Conservation (phyloP, 2,888 invertebrate genomes). For the Petrolisthes manimaculis region DNA sequence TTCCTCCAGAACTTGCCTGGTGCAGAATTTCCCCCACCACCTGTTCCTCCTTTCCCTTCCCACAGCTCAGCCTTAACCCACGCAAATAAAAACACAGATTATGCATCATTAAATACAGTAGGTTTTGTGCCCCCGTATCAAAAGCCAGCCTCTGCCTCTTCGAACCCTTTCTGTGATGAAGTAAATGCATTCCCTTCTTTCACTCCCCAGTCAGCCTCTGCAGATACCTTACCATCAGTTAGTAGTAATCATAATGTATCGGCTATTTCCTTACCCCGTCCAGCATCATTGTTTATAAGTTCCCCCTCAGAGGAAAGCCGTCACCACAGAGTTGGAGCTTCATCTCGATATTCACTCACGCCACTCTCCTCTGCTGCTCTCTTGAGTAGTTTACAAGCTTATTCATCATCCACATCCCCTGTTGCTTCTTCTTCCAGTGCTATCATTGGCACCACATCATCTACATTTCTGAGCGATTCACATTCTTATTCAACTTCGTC, state of each 20-base stretch:
- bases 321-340: neutral
- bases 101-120: neutral
- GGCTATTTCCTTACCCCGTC: constrained; percentile 11
- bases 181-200: neutral
- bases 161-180: constrained; percentile 38
- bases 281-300: constrained; percentile 35
- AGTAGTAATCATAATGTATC: neutral
- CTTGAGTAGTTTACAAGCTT: neutral
- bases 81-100: neutral
- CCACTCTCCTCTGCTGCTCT: constrained; percentile 36
- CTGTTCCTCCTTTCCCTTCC: constrained; percentile 49
- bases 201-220: neutral
- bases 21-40: constrained; percentile 48
- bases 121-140: no score
- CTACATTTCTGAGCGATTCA: no score
- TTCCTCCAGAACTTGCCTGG: constrained; percentile 48
- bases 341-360: constrained; percentile 39
- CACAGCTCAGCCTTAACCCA: constrained; percentile 14
- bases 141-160: neutral
- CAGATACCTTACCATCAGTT: neutral
- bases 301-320: constrained; percentile 12
- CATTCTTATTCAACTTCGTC: neutral
- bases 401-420: neutral
- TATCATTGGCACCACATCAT: neutral
- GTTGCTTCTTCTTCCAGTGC: neutral